phyloP scores from a whole-genome alignment of 2,113 vertebrate species.

The Sialia sialis region DNA sequence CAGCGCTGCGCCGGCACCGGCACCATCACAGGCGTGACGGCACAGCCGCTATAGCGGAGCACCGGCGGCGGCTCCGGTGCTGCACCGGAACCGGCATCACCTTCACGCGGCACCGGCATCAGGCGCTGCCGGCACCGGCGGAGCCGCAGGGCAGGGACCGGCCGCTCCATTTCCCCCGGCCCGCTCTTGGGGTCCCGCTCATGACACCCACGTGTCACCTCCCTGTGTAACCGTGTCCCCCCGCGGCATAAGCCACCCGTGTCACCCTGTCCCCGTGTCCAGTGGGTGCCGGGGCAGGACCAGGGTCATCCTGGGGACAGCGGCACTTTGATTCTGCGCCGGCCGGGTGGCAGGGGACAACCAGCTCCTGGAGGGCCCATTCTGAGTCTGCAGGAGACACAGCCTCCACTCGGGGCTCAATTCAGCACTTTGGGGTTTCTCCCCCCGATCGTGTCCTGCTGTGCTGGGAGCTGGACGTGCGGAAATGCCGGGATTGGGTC shows the following conservation, averaged over 20 bases:
- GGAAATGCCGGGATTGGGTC: rapidly evolving
- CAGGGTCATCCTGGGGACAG: not conserved
- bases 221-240: not conserved
- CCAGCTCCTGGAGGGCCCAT: not conserved
- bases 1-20: not conserved
- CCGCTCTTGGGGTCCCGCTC: not conserved
- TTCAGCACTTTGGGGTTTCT: not conserved
- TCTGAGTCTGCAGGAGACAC: not conserved
- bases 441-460: rapidly evolving
- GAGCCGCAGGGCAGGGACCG: not conserved
- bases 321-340: not conserved
- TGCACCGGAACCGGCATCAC: not conserved
- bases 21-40: not conserved
- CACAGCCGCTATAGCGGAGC: not conserved
- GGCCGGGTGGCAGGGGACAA: not conserved
- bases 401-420: not conserved
- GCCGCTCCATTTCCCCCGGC: not conserved
- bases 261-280: not conserved
- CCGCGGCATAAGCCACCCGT: rapidly evolving
- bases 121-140: not conserved
- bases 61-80: not conserved
- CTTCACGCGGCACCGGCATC: not conserved
- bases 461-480: not conserved
- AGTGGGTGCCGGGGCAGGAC: not conserved
- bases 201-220: not conserved